phyloP scores from a whole-genome alignment of 2,113 vertebrate genomes.

The Miniopterus natalensis region DNA sequence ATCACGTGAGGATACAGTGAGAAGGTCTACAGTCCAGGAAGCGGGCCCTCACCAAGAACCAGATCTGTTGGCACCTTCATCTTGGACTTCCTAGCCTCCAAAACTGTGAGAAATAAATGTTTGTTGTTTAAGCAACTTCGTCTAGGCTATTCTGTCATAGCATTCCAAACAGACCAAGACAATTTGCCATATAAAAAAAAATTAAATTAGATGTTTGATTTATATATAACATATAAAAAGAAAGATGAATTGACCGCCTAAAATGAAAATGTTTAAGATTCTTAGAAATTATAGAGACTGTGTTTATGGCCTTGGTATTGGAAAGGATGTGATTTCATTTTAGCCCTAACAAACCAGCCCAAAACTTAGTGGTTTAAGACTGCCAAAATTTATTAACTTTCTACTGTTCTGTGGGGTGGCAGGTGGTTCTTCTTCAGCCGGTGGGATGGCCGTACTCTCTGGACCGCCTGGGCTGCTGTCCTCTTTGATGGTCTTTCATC shows the following conservation, averaged over 20 bases:
- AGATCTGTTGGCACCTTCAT: neutral
- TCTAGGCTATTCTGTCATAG: neutral
- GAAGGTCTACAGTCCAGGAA: neutral
- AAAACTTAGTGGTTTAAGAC: neutral
- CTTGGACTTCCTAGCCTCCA: neutral
- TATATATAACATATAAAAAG: slow-evolving; percentile 18
- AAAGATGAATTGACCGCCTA: slow-evolving; percentile 25
- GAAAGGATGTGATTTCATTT: neutral
- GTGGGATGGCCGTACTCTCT: neutral
- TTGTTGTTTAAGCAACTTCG: neutral
- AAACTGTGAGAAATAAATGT: neutral
- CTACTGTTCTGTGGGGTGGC: neutral
- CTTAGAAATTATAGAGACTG: neutral
- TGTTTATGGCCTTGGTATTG: slow-evolving; percentile 21
- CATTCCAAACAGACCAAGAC: neutral
- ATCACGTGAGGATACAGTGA: neutral
- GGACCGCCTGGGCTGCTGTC: neutral
- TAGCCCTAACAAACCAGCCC: neutral
- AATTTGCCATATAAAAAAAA: slow-evolving; percentile 15
- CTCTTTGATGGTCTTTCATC: neutral
- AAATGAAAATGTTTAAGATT: slow-evolving; percentile 24
- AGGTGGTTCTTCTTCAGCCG: neutral
- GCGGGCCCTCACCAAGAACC: neutral
- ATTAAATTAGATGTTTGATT: neutral
- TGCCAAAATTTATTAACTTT: neutral